These are phyloP conservation scores for Clarias fuscus DNA, from an alignment of 2,797 vertebrate species.

Conservation along the genomic window DNA sequence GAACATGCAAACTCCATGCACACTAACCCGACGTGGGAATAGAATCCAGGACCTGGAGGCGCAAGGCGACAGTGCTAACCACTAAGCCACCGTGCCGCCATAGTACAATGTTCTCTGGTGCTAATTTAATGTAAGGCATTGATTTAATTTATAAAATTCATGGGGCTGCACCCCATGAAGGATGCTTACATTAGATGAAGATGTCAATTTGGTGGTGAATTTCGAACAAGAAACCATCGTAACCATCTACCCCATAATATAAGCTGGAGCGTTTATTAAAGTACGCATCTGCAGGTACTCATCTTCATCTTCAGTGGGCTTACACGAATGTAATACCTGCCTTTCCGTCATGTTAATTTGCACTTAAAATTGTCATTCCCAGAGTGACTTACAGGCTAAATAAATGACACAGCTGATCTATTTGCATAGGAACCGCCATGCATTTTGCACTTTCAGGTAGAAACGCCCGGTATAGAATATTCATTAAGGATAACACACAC, in stretches of 20 bases:
- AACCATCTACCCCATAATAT: neutral
- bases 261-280: neutral
- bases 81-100: no score
- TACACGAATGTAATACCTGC: neutral
- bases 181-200: neutral
- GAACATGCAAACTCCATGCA: no score
- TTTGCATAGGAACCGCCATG: neutral
- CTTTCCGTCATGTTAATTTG: neutral
- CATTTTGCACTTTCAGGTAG: neutral
- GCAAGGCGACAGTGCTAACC: no score
- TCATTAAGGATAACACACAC: neutral
- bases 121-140: neutral
- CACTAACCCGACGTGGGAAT: no score
- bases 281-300: neutral
- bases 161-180: neutral
- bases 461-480: neutral
- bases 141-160: neutral
- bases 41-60: no score
- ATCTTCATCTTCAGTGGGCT: no score
- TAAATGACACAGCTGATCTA: neutral
- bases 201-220: neutral
- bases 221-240: neutral
- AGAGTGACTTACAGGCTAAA: neutral
- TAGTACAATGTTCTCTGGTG: neutral
- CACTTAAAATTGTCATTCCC: neutral